phyloP scores from a whole-genome alignment of 2,797 vertebrate genomes.

The Lacerta viridis region DNA sequence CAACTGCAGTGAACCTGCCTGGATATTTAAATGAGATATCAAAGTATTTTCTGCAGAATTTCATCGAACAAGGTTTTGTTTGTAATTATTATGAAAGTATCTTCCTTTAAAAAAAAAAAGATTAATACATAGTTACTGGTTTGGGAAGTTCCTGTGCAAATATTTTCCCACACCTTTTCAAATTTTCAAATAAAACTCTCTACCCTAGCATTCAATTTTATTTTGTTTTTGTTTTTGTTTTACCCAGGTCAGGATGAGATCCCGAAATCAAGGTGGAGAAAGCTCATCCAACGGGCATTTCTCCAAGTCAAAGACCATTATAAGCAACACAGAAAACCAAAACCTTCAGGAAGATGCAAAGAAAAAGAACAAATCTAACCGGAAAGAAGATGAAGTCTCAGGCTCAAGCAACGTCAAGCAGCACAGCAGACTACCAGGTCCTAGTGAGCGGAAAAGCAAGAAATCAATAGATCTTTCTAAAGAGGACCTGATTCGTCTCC shows the following conservation, averaged over 20 bases:
- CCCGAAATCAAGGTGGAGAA: slow-evolving; percentile 88
- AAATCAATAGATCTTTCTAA: slow-evolving; percentile 86
- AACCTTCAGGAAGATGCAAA: slow-evolving; percentile 82
- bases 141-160: not conserved
- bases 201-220: slow-evolving; percentile 47
- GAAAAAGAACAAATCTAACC: slow-evolving; percentile 85
- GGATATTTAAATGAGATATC: slow-evolving; percentile 2
- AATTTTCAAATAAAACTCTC: slow-evolving; percentile 24
- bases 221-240: slow-evolving; percentile 63
- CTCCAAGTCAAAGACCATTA: slow-evolving; percentile 84
- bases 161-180: slow-evolving; percentile 25
- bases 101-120: not conserved
- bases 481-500: slow-evolving; percentile 89
- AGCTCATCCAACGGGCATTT: slow-evolving; percentile 83
- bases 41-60: not conserved
- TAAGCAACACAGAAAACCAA: slow-evolving; percentile 82
- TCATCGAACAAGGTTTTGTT: not conserved
- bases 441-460: slow-evolving; percentile 74
- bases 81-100: not conserved
- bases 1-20: slow-evolving; percentile 39
- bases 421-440: slow-evolving; percentile 80
- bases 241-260: slow-evolving; percentile 90
- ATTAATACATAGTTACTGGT: not conserved
- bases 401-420: slow-evolving; percentile 87
- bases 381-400: slow-evolving; percentile 83